Conservation (phyloP, 2,797 vertebrate genomes). For the Thaleichthys pacificus region DNA sequence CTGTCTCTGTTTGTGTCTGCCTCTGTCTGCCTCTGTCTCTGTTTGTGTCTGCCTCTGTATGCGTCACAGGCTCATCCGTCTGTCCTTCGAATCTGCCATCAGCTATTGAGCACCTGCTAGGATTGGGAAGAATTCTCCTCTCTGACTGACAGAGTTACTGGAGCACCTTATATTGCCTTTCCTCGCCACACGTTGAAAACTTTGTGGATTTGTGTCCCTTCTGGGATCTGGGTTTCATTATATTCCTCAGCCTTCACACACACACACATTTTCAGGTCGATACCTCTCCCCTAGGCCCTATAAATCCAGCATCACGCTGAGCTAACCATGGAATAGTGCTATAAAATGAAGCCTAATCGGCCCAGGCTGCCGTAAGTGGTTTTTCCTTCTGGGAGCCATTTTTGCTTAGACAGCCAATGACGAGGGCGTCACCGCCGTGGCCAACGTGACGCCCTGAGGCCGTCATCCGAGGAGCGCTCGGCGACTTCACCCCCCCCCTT, state of each 20-base stretch:
- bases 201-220: background rate
- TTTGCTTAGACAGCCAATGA: constrained; percentile 41
- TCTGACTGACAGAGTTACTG: too few relatives aligned
- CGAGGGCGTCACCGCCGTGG: constrained; percentile 38
- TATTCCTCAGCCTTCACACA: background rate
- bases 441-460: constrained; percentile 34
- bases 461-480: constrained; percentile 39
- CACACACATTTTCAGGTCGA: constrained; percentile 48
- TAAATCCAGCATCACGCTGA: constrained; percentile 49
- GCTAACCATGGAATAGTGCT: constrained; percentile 39
- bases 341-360: constrained; percentile 63
- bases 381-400: constrained; percentile 59
- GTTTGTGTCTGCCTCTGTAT: too few relatives aligned
- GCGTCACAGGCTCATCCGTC: too few relatives aligned
- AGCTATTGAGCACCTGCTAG: too few relatives aligned
- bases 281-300: constrained; percentile 45
- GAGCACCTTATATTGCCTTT: too few relatives aligned
- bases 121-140: too few relatives aligned
- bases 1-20: too few relatives aligned
- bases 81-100: too few relatives aligned
- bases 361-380: constrained; percentile 45
- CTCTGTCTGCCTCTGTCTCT: too few relatives aligned
- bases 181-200: too few relatives aligned
- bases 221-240: background rate
- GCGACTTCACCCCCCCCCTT: constrained; percentile 27